Evolutionary conservation across 2,888 invertebrate genomes (phyloP).

Genomic region (Crematogaster levior): DNA sequence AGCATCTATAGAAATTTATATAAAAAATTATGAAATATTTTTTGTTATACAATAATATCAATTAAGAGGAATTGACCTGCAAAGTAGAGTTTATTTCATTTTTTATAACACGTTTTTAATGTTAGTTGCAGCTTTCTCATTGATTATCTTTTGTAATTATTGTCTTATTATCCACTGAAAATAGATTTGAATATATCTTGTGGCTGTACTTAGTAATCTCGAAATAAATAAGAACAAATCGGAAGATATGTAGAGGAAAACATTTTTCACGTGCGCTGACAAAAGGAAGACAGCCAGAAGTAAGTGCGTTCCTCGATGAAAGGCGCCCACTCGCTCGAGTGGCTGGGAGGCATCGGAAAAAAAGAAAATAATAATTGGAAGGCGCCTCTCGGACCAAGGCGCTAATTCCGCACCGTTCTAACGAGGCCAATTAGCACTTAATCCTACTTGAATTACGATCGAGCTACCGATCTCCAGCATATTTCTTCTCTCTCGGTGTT

Average conservation of each 20-base stretch:
- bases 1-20: neutral
- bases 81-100: no score
- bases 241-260: neutral
- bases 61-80: neutral
- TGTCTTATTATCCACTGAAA: neutral
- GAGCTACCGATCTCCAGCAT: slow-evolving; percentile 65
- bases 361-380: slow-evolving; percentile 74
- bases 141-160: neutral
- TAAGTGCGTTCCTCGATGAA: slow-evolving; percentile 66
- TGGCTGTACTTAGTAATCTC: neutral
- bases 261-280: slow-evolving; percentile 15
- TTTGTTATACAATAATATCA: neutral
- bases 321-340: slow-evolving; percentile 63
- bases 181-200: neutral
- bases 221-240: neutral
- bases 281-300: slow-evolving; percentile 45
- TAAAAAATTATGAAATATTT: neutral
- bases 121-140: neutral
- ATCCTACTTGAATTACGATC: slow-evolving; percentile 80
- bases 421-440: slow-evolving; percentile 82
- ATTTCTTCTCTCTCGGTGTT: slow-evolving; percentile 37
- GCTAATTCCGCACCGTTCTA: slow-evolving; percentile 68
- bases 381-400: slow-evolving; percentile 68
- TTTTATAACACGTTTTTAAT: neutral
- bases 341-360: slow-evolving; percentile 7